Evolutionary conservation across 1,140 invertebrate species (phyloP).

Genomic region (Drosophila pallidifrons): DNA sequence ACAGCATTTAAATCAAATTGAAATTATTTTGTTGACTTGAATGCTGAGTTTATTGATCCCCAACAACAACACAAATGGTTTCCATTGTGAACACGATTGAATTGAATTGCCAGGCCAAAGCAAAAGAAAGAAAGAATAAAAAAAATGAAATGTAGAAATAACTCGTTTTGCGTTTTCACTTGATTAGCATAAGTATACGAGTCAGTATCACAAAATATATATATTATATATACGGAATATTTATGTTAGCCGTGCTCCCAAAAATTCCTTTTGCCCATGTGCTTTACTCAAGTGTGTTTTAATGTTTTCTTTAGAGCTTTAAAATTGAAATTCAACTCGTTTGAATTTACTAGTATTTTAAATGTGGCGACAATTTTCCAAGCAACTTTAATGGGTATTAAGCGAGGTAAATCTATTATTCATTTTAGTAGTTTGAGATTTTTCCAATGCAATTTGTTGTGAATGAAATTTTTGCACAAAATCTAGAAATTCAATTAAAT

Average conservation of each 20-base stretch:
- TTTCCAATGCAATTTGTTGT: no score
- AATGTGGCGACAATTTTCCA: no score
- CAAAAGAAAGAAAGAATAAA: background rate
- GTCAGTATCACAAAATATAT: conserved; percentile 6
- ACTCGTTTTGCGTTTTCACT: conserved; percentile 9
- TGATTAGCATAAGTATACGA: conserved; percentile 16
- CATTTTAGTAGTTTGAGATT: no score
- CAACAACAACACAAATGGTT: background rate
- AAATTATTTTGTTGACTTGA: conserved; percentile 35
- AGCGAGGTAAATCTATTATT: no score
- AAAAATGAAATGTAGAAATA: background rate
- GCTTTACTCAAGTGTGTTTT: no score
- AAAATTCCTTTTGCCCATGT: background rate
- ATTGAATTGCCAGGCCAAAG: conserved; percentile 1
- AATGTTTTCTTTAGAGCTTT: no score
- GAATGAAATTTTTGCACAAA: no score
- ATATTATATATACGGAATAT: background rate
- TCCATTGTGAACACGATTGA: conserved; percentile 19
- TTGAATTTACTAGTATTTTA: no score
- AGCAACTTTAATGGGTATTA: no score
- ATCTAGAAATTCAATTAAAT: no score
- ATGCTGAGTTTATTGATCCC: conserved; percentile 22
- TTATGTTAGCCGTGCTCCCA: background rate
- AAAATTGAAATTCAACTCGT: no score
- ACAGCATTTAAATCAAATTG: conserved; percentile 45